phyloP scores from a whole-genome alignment of 2,113 vertebrate genomes.

The Procavia capensis region DNA sequence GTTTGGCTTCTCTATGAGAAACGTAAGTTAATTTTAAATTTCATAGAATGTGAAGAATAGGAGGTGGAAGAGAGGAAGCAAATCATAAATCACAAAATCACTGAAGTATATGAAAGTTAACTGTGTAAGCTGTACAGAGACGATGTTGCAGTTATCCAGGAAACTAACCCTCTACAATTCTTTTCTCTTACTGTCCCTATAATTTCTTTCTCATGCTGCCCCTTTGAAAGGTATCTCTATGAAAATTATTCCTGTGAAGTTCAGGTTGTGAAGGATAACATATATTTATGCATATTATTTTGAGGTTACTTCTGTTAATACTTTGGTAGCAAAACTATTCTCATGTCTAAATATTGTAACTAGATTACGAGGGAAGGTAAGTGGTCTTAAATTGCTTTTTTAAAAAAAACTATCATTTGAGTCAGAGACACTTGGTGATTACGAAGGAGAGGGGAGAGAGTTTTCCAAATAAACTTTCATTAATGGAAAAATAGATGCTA shows the following conservation, averaged over 20 bases:
- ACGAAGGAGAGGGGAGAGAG: neutral
- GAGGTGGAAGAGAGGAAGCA: too few species aligned
- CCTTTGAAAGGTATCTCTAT: too few species aligned
- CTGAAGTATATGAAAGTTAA: too few species aligned
- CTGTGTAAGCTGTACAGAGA: too few species aligned
- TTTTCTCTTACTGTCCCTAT: too few species aligned
- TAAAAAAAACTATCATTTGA: neutral
- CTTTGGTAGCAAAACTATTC: neutral
- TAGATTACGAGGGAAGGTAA: neutral
- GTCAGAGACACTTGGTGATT: neutral
- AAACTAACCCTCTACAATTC: too few species aligned
- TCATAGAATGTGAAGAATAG: too few species aligned
- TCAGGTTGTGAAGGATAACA: neutral
- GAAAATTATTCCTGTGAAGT: neutral
- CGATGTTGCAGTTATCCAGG: too few species aligned
- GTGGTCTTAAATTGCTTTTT: neutral
- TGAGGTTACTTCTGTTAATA: neutral
- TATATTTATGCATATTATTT: neutral
- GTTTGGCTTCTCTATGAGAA: too few species aligned
- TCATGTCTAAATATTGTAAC: neutral
- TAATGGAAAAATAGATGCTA: conserved; percentile 4
- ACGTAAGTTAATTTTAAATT: too few species aligned
- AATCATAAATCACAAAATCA: too few species aligned
- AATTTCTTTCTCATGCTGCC: too few species aligned
- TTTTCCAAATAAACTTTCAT: neutral